phyloP scores from a whole-genome alignment of 2,888 invertebrate species.

The Diarsia dahlii region DNA sequence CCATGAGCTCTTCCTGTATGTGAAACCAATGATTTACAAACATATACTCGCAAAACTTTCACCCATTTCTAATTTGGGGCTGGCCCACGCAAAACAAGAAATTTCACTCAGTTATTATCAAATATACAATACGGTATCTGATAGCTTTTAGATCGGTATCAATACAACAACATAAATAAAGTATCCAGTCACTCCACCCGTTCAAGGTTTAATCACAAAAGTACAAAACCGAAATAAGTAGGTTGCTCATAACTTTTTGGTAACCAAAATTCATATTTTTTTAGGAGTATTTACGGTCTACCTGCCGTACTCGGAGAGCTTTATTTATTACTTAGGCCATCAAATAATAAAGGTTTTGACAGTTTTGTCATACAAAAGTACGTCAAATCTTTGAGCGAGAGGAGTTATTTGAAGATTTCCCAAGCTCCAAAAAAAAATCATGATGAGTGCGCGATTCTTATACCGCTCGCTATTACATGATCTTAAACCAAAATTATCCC shows the following conservation, averaged over 20 bases:
- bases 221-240: conserved; percentile 7
- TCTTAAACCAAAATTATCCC: too few species aligned
- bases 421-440: too few species aligned
- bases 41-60: background rate
- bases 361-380: too few species aligned
- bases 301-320: too few species aligned
- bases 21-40: background rate
- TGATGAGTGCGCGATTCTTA: too few species aligned
- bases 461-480: too few species aligned
- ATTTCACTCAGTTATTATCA: conserved; percentile 45
- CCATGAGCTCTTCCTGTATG: background rate
- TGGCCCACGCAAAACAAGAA: conserved; percentile 26
- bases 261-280: conserved; percentile 4
- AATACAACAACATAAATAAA: conserved; percentile 31
- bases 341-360: too few species aligned
- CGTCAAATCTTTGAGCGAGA: too few species aligned
- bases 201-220: conserved; percentile 20
- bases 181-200: conserved; percentile 20
- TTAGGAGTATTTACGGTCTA: background rate
- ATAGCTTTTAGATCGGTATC: conserved; percentile 49
- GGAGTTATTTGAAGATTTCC: too few species aligned
- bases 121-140: conserved; percentile 41
- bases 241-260: conserved; percentile 7
- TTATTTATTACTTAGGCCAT: too few species aligned
- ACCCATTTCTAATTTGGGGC: conserved; percentile 13